A percentile compares a stretch with the other conserved stretches of the same genome.
Conservation (phyloP, 2,113 vertebrate genomes). For the Bettongia penicillata region DNA sequence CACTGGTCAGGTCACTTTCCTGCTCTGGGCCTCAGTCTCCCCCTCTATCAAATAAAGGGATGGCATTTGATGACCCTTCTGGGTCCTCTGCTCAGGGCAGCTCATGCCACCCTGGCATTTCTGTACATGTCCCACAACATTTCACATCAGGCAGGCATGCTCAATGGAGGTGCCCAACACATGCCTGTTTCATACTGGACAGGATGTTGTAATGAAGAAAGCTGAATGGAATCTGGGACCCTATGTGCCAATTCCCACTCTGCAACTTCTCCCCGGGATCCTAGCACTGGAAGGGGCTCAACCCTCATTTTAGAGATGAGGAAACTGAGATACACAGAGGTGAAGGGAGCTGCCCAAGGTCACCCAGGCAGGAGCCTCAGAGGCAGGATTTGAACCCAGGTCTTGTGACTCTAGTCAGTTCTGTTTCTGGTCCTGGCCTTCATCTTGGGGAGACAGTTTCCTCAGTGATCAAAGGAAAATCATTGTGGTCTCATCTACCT, state of each 20-base stretch:
- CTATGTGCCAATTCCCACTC: background rate
- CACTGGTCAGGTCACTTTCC: background rate
- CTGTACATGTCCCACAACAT: background rate
- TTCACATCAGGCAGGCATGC: background rate
- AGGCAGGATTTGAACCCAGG: background rate
- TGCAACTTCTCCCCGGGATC: background rate
- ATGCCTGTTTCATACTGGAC: background rate
- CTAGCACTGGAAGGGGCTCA: background rate
- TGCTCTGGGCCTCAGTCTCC: background rate
- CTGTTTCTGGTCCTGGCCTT: background rate
- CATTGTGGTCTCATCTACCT: too few species aligned
- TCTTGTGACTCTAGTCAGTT: background rate
- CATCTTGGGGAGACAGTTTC: background rate
- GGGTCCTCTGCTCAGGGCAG: background rate
- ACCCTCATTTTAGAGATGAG: background rate
- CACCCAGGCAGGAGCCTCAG: background rate
- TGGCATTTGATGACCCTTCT: too few species aligned
- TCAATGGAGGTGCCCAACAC: background rate
- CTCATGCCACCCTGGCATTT: background rate
- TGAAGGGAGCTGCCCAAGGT: background rate
- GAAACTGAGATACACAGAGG: background rate
- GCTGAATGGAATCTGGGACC: background rate
- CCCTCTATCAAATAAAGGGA: background rate
- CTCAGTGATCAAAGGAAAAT: background rate
- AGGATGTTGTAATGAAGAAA: background rate